phyloP scores from a whole-genome alignment of 1,140 invertebrate genomes.

The Pristionchus pacificus region DNA sequence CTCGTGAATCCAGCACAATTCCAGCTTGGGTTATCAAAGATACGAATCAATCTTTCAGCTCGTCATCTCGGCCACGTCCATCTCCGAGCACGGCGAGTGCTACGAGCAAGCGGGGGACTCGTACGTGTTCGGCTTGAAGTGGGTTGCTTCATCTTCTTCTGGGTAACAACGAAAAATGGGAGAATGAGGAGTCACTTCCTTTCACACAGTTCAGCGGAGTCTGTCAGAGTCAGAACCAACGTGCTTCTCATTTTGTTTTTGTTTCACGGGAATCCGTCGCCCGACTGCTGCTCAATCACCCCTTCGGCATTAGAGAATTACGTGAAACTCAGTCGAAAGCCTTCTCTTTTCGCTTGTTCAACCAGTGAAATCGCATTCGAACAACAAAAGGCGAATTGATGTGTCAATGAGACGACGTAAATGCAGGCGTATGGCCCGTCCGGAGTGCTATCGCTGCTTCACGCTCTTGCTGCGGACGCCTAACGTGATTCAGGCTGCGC shows the following conservation, averaged over 20 bases:
- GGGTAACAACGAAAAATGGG: too few species aligned
- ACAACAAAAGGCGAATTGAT: neutral
- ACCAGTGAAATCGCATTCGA: too few species aligned
- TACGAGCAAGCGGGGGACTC: conserved; percentile 9
- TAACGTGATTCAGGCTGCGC: conserved; percentile 16
- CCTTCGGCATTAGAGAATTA: too few species aligned
- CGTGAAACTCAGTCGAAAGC: too few species aligned
- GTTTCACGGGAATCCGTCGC: conserved; percentile 9
- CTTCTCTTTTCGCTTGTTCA: too few species aligned
- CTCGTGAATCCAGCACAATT: too few species aligned
- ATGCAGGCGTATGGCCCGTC: conserved; percentile 15
- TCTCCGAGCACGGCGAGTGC: conserved; percentile 24
- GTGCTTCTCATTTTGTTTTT: neutral
- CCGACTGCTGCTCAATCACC: too few species aligned
- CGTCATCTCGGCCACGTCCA: conserved; percentile 17
- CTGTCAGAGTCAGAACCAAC: too few species aligned
- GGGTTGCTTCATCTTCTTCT: neutral
- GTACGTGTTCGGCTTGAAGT: conserved; percentile 25
- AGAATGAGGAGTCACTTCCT: too few species aligned
- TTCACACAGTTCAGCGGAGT: too few species aligned
- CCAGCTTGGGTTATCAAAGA: too few species aligned
- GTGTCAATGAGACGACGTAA: neutral
- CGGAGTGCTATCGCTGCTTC: conserved; percentile 15
- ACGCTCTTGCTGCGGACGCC: conserved; percentile 7
- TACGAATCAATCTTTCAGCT: conserved; percentile 15